These are phyloP conservation scores for Pemphredon lugubris DNA, from an alignment of 2,888 invertebrate genomes.

Conservation along the genomic window DNA sequence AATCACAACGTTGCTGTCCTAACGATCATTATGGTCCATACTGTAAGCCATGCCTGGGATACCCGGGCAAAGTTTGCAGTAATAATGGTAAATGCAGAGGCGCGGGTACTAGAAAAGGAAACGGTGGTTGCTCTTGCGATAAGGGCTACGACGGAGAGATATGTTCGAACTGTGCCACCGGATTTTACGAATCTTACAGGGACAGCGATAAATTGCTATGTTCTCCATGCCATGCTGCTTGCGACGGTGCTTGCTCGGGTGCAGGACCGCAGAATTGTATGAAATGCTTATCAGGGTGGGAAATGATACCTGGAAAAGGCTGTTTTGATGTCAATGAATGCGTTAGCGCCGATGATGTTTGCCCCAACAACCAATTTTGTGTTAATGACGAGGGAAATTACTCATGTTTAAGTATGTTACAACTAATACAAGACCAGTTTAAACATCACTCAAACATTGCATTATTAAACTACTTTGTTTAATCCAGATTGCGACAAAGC, in stretches of 20 bases:
- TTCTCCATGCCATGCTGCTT: constrained; percentile 90
- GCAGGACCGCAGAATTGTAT: constrained; percentile 87
- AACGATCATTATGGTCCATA: constrained; percentile 90
- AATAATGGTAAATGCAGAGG: constrained; percentile 94
- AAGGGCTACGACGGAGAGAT: constrained; percentile 89
- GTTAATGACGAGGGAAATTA: constrained; percentile 94
- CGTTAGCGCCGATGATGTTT: constrained; percentile 83
- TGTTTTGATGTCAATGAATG: constrained; percentile 95
- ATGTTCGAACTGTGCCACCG: constrained; percentile 90
- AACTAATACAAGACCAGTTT: background rate
- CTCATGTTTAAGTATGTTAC: constrained; percentile 84
- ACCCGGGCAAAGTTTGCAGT: constrained; percentile 88
- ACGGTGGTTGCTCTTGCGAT: constrained; percentile 94
- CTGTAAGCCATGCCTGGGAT: constrained; percentile 91
- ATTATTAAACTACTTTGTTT: constrained; percentile 10
- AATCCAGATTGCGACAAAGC: constrained; percentile 89
- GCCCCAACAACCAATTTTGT: constrained; percentile 89
- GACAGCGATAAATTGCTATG: constrained; percentile 90
- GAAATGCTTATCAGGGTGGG: constrained; percentile 88
- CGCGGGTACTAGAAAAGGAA: constrained; percentile 95
- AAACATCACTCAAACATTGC: background rate
- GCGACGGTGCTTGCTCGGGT: constrained; percentile 88
- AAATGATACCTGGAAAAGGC: constrained; percentile 87
- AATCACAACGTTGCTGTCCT: constrained; percentile 91
- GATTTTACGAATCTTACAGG: constrained; percentile 88